Conservation (phyloP, 2,797 vertebrate genomes). For the Channallabes apus region DNA sequence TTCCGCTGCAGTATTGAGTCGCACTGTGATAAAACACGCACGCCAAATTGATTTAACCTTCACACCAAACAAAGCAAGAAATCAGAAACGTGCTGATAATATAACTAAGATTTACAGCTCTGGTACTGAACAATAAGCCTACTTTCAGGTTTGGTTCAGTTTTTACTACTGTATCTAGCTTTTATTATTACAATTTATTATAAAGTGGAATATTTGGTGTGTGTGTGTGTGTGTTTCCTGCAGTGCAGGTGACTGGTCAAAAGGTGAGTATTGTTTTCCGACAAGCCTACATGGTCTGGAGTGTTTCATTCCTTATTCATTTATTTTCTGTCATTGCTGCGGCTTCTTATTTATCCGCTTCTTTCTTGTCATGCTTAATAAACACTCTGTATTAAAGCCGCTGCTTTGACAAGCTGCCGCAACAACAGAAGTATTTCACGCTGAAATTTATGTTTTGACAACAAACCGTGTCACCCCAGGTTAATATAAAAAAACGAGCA, state of each 20-base stretch:
- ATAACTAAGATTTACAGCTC: not conserved
- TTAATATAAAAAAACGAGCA: not conserved
- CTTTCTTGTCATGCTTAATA: not conserved
- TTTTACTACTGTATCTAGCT: not conserved
- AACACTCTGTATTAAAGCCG: not conserved
- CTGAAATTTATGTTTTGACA: not conserved
- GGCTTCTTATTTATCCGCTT: not conserved
- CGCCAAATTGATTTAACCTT: not conserved
- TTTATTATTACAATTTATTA: not conserved
- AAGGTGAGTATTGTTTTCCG: not conserved
- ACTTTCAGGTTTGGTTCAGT: not conserved
- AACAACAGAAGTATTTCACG: not conserved
- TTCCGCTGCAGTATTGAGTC: not conserved
- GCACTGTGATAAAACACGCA: not conserved
- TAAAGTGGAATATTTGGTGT: not conserved
- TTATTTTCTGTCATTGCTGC: not conserved
- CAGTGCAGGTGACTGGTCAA: not conserved
- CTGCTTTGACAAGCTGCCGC: not conserved
- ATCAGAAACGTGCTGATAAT: not conserved
- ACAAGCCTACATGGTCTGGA: not conserved
- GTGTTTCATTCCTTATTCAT: not conserved
- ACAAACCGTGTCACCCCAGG: not conserved
- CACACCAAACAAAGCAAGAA: not conserved
- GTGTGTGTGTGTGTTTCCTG: not conserved
- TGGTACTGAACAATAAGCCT: not conserved